Base-by-base conservation (phyloP, 2,113 vertebrate species). In the Crotalus helleri region DNA sequence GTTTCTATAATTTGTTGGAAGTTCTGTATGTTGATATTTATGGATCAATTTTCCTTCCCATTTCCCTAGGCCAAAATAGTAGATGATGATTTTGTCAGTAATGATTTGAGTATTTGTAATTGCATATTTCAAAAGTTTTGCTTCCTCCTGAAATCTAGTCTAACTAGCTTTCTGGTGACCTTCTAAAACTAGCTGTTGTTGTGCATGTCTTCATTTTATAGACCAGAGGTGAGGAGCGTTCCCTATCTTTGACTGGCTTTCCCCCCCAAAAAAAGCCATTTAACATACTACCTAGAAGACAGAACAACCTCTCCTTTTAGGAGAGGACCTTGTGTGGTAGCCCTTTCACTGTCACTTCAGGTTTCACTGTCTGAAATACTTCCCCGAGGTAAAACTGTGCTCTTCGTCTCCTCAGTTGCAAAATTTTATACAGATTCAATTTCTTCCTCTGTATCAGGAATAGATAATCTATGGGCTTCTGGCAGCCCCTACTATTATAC, bases 141-240 rank as follows among this genome's bases (percentile, higher is more conserved):
- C 92, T 89, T 89, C 87, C 64, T 92, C 89, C 88, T 92, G 39
- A 89, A 90, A 92, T 90, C 88, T 44, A 49, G 92, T 90, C 26
- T 24, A 74, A 89, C 92, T 58, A n/a, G 87, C 69, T 92, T 33
- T 24, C 33, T 21, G 85, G 23, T 89, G 88, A 90, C 88, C 88
- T 92, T 57, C 39, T 90, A 24, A 92, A 89, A 49, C 87, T 59
- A 89, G 33, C 19, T 33, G 51, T 55, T 88, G 59, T 13, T 89
- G 59, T 74, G 58, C 64, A 44, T n/a, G 44, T 81, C 15, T 46
- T 88, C 69, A 57, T 39, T 39, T n/a, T 89, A 39, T 81, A 89
- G 61, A 85, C 23, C 54, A 49, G 53, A 54, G 54, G 53, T 85
- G 33, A 89, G 19, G 39, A 74, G 24, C 5, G 0, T 85, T 58